Base-by-base conservation (phyloP, 2,888 invertebrate genomes). In the Rotaria socialis region DNA sequence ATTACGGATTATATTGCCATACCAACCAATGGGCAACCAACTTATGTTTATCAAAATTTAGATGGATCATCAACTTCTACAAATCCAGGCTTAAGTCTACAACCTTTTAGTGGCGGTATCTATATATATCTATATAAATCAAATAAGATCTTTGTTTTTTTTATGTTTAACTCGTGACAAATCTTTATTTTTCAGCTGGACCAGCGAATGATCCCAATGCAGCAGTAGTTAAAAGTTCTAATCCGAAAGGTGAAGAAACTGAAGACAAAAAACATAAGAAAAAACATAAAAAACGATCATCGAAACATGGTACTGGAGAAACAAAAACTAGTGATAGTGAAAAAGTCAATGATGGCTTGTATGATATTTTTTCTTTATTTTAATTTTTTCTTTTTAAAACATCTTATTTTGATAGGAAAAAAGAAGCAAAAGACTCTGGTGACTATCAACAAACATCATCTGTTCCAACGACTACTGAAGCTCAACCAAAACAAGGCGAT, bases 221-320 rank as follows among this genome's bases (percentile, higher is more conserved):
- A 67, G 35, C 35, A 35, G 16, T 35, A 35, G 35, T 16, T 67
- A 6, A 14, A 16, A 35, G 27, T 67, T 67, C 35, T 35, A 27
- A 35, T 11, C 0, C 14, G 67, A 67, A 35, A 67, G 27, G 27
- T 16, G 41, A 80, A 0, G 47, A n/a, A 10, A 80, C 24, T 14
- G 80, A 80, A n/a, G 80, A 80, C 47, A 80, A 80, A 14, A 80
- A 80, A 47, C 80, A 80, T 80, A 80, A 80, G 80, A 80, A 80
- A n/a, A 80, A 80, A 47, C 80, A 80, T 47, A 80, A 80, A 14
- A 80, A 80, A 80, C 43, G 47, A 43, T 80, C 80, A 80, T 80
- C 80, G 19, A 80, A 80, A 80, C 80, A 67, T 67, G 19, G 19
- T 4, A 8, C 47, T n/a, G 47, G 35, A 3, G 80, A 80, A 41